Conservation (phyloP, 2,113 vertebrate genomes). For the Pipa parva region DNA sequence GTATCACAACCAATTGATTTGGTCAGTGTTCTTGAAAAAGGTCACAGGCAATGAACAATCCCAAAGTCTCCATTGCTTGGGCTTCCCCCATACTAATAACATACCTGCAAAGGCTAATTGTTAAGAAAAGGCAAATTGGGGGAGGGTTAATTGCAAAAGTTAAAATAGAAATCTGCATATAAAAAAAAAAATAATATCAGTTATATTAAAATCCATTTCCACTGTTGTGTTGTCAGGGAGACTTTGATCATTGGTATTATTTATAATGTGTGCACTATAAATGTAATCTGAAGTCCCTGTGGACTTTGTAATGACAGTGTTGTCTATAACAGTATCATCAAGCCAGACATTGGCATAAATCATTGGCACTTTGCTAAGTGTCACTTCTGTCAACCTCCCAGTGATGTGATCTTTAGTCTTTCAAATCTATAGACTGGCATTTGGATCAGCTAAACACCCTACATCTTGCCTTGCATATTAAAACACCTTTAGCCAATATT, state of each 20-base stretch:
- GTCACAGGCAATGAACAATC: conserved; percentile 1
- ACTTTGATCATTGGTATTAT: conserved; percentile 74
- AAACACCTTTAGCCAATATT: conserved; percentile 73
- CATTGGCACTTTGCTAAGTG: conserved; percentile 88
- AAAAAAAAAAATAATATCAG: conserved; percentile 43
- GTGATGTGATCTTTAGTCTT: conserved; percentile 99
- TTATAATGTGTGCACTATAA: conserved; percentile 89
- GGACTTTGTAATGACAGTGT: conserved; percentile 89
- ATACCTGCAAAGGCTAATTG: not conserved
- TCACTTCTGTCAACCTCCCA: conserved; percentile 89
- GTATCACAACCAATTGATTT: conserved; percentile 18
- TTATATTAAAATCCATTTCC: conserved; percentile 59
- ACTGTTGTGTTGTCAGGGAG: conserved; percentile 67
- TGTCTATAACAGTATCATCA: conserved; percentile 94
- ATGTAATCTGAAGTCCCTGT: conserved; percentile 68
- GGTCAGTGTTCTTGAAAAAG: conserved; percentile 31
- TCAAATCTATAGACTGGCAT: conserved; percentile 99
- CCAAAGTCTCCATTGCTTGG: not conserved
- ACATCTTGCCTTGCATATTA: conserved; percentile 85
- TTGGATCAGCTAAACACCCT: conserved; percentile 85
- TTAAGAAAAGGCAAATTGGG: not conserved
- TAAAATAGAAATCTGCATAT: conserved; percentile 4
- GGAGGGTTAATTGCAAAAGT: not conserved
- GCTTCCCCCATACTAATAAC: not conserved
- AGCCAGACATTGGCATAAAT: conserved; percentile 90